Percentiles rank a stretch among this genome's conserved stretches.
Evolutionary conservation across 2,113 vertebrate genomes (phyloP).

Genomic region (Cyphomyrus plagiostoma): DNA sequence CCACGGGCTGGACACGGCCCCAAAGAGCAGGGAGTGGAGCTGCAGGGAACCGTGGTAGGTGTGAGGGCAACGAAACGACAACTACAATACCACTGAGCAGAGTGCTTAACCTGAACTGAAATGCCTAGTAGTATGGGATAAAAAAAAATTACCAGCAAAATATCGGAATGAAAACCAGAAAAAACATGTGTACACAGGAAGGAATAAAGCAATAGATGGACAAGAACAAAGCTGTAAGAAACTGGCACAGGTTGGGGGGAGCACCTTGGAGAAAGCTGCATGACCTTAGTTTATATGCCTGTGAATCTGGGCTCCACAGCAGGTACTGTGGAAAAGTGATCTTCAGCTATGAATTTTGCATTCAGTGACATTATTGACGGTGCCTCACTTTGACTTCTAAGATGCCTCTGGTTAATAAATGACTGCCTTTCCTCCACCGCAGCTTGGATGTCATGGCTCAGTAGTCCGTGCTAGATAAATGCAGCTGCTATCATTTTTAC

Average conservation of each 20-base stretch:
- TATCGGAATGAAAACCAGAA: neutral
- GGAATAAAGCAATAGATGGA: neutral
- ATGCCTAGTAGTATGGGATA: neutral
- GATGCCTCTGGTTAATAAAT: neutral
- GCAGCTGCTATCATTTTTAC: neutral
- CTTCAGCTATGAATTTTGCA: neutral
- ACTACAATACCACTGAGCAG: neutral
- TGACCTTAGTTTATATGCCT: neutral
- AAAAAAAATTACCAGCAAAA: neutral
- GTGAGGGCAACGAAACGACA: neutral
- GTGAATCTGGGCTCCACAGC: neutral
- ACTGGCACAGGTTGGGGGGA: neutral
- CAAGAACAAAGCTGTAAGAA: neutral
- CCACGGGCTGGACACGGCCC: constrained; percentile 59
- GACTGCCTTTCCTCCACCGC: too few species aligned
- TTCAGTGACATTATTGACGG: neutral
- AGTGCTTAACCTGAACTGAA: neutral
- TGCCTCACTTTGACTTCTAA: neutral
- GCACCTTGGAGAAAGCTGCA: neutral
- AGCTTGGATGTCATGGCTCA: neutral
- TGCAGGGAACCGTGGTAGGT: constrained; percentile 37
- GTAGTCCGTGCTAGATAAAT: neutral
- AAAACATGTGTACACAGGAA: neutral
- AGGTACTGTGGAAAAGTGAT: neutral
- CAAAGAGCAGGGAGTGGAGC: constrained; percentile 79